Percentiles rank a stretch among this genome's conserved stretches.
Evolutionary conservation across 35 echinoderm and acorn worm species (phyloP).

Genomic region (Eucidaris tribuloides): DNA sequence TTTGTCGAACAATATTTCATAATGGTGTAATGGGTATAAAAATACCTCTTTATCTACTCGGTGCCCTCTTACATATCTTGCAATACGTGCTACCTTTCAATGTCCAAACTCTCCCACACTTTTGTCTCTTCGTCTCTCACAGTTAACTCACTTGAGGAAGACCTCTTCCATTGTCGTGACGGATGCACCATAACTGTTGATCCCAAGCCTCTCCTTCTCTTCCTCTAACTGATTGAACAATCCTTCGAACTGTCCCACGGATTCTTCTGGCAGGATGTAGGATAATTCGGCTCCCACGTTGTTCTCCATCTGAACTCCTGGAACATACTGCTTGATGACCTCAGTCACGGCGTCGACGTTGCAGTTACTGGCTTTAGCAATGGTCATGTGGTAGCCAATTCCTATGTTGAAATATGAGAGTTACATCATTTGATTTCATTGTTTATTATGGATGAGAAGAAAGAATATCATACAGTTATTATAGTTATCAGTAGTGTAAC

Average conservation of each 20-base stretch:
- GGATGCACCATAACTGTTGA: constrained; percentile 92
- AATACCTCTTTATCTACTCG: too few species aligned
- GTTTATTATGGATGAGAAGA: too few species aligned
- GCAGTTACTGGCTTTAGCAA: constrained; percentile 41
- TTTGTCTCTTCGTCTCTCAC: too few species aligned
- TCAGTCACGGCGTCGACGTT: constrained; percentile 41
- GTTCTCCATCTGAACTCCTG: constrained; percentile 63
- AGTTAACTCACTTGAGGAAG: constrained; percentile 84
- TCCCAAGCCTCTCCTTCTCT: constrained; percentile 54
- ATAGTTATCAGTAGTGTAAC: too few species aligned
- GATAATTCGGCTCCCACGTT: constrained; percentile 88
- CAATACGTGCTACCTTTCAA: too few species aligned
- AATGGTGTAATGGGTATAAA: too few species aligned
- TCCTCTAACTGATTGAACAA: constrained; percentile 79
- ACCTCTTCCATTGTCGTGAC: constrained; percentile 99
- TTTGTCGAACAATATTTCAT: too few species aligned
- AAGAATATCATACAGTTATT: too few species aligned
- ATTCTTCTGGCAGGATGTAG: constrained; percentile 82
- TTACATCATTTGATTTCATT: too few species aligned
- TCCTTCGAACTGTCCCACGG: constrained; percentile 74
- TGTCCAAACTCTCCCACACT: too few species aligned
- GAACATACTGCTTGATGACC: constrained; percentile 58
- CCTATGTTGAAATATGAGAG: too few species aligned
- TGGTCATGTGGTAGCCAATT: constrained; percentile 95
- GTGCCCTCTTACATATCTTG: too few species aligned